A percentile compares a stretch with the other conserved stretches of the same genome.
Conservation (phyloP, 2,888 invertebrate genomes). For the Hirtodrosophila confusa region DNA sequence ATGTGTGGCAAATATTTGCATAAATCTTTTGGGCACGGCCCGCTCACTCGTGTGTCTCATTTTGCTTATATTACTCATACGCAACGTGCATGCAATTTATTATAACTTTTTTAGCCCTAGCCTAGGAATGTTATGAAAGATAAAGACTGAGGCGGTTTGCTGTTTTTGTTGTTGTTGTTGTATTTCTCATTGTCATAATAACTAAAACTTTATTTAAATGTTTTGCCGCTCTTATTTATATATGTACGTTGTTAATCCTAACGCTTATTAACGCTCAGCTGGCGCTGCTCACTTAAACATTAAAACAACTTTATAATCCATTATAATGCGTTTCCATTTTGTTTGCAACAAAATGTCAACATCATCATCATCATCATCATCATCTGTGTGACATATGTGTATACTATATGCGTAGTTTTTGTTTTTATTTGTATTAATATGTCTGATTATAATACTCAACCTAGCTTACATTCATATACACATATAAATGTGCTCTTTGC, state of each 20-base stretch:
- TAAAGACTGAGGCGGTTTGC: slow-evolving; percentile 15
- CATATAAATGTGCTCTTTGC: slow-evolving; percentile 53
- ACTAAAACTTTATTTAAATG: slow-evolving; percentile 74
- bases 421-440: slow-evolving; percentile 39
- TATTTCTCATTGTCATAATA: slow-evolving; percentile 76
- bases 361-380: slow-evolving; percentile 16
- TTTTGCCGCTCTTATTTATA: slow-evolving; percentile 54
- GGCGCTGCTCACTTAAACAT: slow-evolving; percentile 72
- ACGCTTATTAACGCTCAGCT: slow-evolving; percentile 69
- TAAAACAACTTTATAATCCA: slow-evolving; percentile 76
- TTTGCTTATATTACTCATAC: slow-evolving; percentile 57
- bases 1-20: slow-evolving; percentile 68
- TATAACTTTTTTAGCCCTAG: slow-evolving; percentile 41
- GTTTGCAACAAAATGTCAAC: slow-evolving; percentile 71
- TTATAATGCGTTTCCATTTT: slow-evolving; percentile 63
- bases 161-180: slow-evolving; percentile 29
- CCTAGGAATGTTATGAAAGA: slow-evolving; percentile 10
- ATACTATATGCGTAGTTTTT: slow-evolving; percentile 24
- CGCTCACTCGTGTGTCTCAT: slow-evolving; percentile 18
- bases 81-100: slow-evolving; percentile 55
- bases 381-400: slow-evolving; percentile 11
- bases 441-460: slow-evolving; percentile 63
- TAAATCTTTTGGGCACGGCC: slow-evolving; percentile 59
- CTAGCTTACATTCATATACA: slow-evolving; percentile 48
- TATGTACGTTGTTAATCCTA: slow-evolving; percentile 53